phyloP scores from a whole-genome alignment of 2,113 vertebrate species.

The Oreotrochilus melanogaster region DNA sequence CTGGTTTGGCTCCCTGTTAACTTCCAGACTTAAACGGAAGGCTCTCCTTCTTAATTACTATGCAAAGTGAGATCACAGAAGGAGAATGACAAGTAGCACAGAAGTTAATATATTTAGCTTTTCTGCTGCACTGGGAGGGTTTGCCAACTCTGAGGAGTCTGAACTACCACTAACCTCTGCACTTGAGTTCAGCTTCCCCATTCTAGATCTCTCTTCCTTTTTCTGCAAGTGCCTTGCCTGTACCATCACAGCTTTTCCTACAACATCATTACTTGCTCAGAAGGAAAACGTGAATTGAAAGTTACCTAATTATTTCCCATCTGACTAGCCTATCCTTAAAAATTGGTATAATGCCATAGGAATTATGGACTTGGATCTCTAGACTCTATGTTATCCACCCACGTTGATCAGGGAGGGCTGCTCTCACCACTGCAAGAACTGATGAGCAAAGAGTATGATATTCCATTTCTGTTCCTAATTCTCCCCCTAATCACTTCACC shows the following conservation, averaged over 20 bases:
- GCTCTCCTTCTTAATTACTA: slow-evolving; percentile 64
- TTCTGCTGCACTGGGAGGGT: background rate
- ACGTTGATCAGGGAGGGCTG: rapidly evolving
- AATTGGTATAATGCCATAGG: background rate
- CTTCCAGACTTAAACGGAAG: slow-evolving; percentile 53
- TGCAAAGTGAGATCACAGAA: slow-evolving; percentile 54
- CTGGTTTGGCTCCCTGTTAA: slow-evolving; percentile 63
- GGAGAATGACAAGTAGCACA: background rate
- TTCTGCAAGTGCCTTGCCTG: background rate
- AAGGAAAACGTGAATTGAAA: background rate
- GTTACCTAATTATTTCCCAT: background rate
- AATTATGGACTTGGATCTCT: background rate
- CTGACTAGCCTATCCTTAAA: background rate
- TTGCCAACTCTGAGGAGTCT: background rate
- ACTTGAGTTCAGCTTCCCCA: background rate
- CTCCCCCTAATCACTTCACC: background rate
- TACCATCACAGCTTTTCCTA: background rate
- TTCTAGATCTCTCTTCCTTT: background rate
- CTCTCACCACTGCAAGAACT: background rate
- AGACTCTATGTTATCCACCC: background rate
- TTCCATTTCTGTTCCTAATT: background rate
- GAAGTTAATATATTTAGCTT: slow-evolving; percentile 17
- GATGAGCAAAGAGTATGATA: background rate
- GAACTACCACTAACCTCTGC: background rate
- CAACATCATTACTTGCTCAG: background rate